Evolutionary conservation across 2,113 vertebrate genomes (phyloP).

Genomic region (Tursiops truncatus): DNA sequence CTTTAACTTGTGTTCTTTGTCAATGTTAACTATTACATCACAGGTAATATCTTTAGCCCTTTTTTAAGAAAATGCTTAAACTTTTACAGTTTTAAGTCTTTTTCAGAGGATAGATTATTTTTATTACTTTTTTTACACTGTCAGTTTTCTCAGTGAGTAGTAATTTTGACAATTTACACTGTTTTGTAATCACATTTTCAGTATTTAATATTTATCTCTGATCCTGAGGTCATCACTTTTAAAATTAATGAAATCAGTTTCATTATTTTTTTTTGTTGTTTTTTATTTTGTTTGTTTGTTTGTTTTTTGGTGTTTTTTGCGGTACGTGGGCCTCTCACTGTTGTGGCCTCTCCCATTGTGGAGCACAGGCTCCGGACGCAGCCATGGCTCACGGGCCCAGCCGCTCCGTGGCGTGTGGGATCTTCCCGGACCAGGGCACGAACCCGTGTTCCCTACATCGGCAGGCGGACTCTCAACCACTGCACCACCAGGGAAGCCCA

Average conservation of each 20-base stretch:
- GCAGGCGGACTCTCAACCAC: too few relatives aligned
- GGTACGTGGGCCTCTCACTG: too few relatives aligned
- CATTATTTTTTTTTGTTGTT: background rate
- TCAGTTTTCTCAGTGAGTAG: background rate
- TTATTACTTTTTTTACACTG: background rate
- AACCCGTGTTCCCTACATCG: too few relatives aligned
- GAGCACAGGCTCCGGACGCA: too few relatives aligned
- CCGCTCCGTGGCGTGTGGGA: too few relatives aligned
- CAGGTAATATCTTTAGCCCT: background rate
- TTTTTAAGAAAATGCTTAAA: conserved; percentile 10
- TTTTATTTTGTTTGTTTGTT: too few relatives aligned
- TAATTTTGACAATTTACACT: background rate
- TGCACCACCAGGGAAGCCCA: too few relatives aligned
- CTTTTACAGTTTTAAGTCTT: background rate
- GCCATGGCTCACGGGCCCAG: too few relatives aligned
- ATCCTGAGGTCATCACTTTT: background rate
- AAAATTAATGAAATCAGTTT: conserved; percentile 5
- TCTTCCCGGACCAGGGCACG: too few relatives aligned
- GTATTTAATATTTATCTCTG: background rate
- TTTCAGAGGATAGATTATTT: background rate
- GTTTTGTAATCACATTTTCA: background rate
- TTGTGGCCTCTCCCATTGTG: too few relatives aligned
- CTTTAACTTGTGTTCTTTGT: conserved; percentile 1
- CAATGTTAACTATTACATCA: background rate
- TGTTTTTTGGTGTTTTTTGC: too few relatives aligned